phyloP scores from a whole-genome alignment of 2,888 invertebrate genomes.

The Leuctra nigra region DNA sequence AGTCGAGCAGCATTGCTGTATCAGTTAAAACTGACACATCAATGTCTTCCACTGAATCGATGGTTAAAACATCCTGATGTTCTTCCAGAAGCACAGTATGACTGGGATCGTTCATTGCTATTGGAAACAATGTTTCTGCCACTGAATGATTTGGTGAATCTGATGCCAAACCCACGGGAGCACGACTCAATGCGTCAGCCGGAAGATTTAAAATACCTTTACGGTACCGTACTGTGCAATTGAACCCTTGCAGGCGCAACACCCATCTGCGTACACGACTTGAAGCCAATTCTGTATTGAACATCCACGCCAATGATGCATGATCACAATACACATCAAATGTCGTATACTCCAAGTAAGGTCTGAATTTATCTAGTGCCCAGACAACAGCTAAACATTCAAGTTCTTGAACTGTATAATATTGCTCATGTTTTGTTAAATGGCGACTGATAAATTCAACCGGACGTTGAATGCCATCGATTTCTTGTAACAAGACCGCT shows the following conservation, averaged over 20 bases:
- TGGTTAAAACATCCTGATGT: not conserved
- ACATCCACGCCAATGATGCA: constrained; percentile 1
- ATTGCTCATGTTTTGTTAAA: not conserved
- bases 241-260: not conserved
- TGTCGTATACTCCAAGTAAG: not conserved
- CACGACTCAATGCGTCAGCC: not conserved
- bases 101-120: not conserved
- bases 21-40: not conserved
- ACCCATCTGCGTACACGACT: not conserved
- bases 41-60: not conserved
- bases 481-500: constrained; percentile 1
- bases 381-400: not conserved
- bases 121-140: not conserved
- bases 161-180: not conserved
- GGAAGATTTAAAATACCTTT: not conserved
- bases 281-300: not conserved
- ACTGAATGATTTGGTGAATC: not conserved
- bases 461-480: not conserved
- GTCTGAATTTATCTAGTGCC: not conserved
- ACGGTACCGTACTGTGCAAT: not conserved
- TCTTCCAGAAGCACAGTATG: not conserved
- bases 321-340: not conserved
- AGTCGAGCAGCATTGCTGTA: not conserved
- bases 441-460: not conserved
- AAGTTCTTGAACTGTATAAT: not conserved